phyloP scores from a whole-genome alignment of 2,113 vertebrate species.

The Arizona elegans region DNA sequence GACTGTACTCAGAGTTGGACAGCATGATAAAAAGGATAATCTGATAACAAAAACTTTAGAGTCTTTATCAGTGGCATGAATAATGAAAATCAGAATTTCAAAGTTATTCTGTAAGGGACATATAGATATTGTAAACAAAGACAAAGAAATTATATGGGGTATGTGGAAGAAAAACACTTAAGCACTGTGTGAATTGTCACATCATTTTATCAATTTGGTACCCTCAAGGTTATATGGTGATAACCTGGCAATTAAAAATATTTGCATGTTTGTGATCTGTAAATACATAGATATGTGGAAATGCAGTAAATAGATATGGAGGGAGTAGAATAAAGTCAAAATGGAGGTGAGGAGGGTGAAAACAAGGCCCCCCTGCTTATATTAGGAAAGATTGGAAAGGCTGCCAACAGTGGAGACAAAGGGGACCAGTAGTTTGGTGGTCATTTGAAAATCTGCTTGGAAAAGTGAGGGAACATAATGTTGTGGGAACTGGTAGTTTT shows the following conservation, averaged over 20 bases:
- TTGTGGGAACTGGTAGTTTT: neutral
- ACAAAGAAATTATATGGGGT: neutral
- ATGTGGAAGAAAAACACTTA: neutral
- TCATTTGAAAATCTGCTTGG: neutral
- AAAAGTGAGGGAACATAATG: neutral
- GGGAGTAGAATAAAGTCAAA: neutral
- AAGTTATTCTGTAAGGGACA: neutral
- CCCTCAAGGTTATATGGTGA: neutral
- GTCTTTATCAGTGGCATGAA: neutral
- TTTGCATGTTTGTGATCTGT: neutral
- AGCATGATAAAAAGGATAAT: neutral
- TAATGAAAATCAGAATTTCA: neutral
- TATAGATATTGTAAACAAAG: neutral
- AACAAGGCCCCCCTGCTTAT: neutral
- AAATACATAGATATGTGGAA: neutral
- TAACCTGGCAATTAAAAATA: neutral
- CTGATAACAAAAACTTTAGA: neutral
- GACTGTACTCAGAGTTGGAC: neutral
- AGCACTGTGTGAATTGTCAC: neutral
- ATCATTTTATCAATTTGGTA: neutral
- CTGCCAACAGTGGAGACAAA: neutral
- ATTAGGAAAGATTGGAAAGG: neutral
- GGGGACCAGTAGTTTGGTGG: neutral
- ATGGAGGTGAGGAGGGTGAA: neutral
- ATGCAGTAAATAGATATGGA: neutral